Base-by-base conservation (phyloP, 2,113 vertebrate genomes). In the Elgaria multicarinata region DNA sequence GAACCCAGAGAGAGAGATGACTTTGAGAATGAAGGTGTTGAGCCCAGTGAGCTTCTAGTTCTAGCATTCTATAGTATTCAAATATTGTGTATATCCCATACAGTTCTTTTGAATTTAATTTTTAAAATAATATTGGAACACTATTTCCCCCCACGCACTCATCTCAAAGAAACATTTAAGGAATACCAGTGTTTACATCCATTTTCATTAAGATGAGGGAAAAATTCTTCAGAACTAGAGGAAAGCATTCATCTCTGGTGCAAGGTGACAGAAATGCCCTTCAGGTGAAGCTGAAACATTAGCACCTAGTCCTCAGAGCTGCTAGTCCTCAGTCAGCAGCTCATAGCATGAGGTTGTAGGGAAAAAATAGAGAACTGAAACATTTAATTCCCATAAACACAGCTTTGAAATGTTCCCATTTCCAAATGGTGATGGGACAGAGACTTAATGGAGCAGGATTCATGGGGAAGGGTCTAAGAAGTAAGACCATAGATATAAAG, bases 401-500 rank as follows among this genome's bases (percentile, higher is more conserved):
- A 85, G 55, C 14, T 91, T 87, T 83, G 81, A 80, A 91, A 86
- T 86, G 7, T 89, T n/a, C 31, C 42, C 39, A 90, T 42, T 75
- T 94, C 13, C 44, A 91, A 93, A 42, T 91, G 33, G 90, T 67
- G 76, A 0, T 1, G 91, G 86, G 3, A 92, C 69, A 87, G 26
- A 36, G 71, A 85, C 72, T 95, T 89, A 92, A 89, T 33, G 22
- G 22, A 72, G 20, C 31, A 90, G 80, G n/a, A 92, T 83, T 74
- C 90, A 66, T 18, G 16, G 66, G 28, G 85, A 64, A 39, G 81
- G 44, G 76, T 72, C 6, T 67, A 69, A 88, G 13, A 91, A 33
- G 53, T 90, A 92, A 79, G 89, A 26, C 39, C 36, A 87, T 42
- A 83, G 76, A 42, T 92, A 82, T 88, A 1, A 74, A 72, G 88